Evolutionary conservation across 2,797 vertebrate genomes (phyloP).

Genomic region (Thalassophryne amazonica): DNA sequence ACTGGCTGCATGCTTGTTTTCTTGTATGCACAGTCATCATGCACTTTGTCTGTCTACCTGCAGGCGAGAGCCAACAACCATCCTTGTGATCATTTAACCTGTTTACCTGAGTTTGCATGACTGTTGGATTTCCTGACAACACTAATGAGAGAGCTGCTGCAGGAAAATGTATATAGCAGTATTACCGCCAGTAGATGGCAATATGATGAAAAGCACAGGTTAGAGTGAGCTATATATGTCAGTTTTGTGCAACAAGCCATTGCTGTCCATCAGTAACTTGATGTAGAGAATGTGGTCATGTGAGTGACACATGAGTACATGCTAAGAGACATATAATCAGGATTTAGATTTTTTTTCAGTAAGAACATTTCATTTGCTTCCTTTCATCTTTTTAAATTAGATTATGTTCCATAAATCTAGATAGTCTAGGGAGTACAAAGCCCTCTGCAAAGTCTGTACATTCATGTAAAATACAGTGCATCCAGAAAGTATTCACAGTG

Average conservation of each 20-base stretch:
- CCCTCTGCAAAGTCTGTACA: too few species aligned
- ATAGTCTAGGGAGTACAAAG: too few species aligned
- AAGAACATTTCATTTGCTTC: slow-evolving; percentile 13
- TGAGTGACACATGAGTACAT: slow-evolving; percentile 22
- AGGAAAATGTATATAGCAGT: background rate
- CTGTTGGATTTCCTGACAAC: too few species aligned
- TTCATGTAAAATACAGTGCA: too few species aligned
- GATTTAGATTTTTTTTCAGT: slow-evolving; percentile 19
- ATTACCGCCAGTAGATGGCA: slow-evolving; percentile 48
- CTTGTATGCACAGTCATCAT: background rate
- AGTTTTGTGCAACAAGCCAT: background rate
- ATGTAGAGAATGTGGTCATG: slow-evolving; percentile 30
- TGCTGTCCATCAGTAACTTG: slow-evolving; percentile 17
- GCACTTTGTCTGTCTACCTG: too few species aligned
- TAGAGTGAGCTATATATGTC: background rate
- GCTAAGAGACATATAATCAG: slow-evolving; percentile 52
- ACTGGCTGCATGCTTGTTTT: background rate
- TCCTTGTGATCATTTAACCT: too few species aligned
- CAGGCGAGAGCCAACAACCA: too few species aligned
- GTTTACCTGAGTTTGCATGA: background rate
- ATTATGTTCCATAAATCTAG: too few species aligned
- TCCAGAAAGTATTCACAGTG: too few species aligned
- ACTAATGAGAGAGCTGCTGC: background rate
- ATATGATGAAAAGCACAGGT: slow-evolving; percentile 17
- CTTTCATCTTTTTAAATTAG: slow-evolving; percentile 1